Evolutionary conservation across 2,113 vertebrate genomes (phyloP).

Genomic region (Phylloscopus trochilus): DNA sequence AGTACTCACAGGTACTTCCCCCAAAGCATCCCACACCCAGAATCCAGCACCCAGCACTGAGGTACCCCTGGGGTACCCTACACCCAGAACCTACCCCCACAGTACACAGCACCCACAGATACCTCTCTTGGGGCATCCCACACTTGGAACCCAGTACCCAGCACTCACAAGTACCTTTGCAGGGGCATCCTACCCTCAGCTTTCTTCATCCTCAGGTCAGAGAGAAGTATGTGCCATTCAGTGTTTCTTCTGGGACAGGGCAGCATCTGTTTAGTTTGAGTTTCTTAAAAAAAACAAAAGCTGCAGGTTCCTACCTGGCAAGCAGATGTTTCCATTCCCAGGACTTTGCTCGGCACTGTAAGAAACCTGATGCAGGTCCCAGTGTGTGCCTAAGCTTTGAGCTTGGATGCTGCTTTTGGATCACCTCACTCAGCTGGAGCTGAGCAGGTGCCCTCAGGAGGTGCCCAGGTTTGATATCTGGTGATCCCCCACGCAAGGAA

Average conservation of each 20-base stretch:
- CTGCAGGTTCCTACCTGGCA: background rate
- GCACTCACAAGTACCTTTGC: background rate
- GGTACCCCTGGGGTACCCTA: background rate
- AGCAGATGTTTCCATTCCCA: rapidly evolving
- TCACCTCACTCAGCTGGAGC: background rate
- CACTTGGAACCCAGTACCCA: background rate
- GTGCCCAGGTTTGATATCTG: background rate
- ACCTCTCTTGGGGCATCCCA: rapidly evolving
- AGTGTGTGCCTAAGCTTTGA: background rate
- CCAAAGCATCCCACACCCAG: background rate
- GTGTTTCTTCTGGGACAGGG: background rate
- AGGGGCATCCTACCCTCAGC: background rate
- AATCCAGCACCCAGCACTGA: background rate
- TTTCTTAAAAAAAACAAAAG: background rate
- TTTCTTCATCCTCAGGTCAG: background rate
- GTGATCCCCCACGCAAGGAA: rapidly evolving
- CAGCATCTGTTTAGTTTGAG: background rate
- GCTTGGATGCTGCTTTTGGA: background rate
- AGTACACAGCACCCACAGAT: background rate
- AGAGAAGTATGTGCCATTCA: background rate
- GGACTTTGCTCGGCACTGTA: background rate
- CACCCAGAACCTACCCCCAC: background rate
- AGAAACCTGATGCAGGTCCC: background rate
- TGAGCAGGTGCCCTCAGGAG: background rate
- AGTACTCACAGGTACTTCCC: background rate